Evolutionary conservation across 2,888 invertebrate species (phyloP).

Genomic region (Aphrophora alni): DNA sequence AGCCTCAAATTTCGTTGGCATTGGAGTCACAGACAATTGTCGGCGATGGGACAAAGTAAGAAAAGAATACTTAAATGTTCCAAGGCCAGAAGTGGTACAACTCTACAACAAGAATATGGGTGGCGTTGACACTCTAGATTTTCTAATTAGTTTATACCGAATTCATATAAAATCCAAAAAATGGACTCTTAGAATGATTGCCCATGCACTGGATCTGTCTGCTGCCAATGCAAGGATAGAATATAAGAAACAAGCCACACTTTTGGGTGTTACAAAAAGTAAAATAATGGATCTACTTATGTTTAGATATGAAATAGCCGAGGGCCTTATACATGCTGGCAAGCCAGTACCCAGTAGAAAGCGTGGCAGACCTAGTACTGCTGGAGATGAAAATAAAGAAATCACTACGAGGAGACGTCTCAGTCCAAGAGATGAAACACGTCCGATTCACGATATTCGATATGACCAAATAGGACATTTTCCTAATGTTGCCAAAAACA

Average conservation of each 20-base stretch:
- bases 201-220: slow-evolving; percentile 33
- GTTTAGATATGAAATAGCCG: slow-evolving; percentile 28
- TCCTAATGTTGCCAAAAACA: no score
- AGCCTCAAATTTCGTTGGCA: slow-evolving; percentile 33
- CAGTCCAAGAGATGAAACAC: neutral
- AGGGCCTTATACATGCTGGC: slow-evolving; percentile 23
- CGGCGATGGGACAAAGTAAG: slow-evolving; percentile 35
- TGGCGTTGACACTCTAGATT: slow-evolving; percentile 40
- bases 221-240: slow-evolving; percentile 30
- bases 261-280: slow-evolving; percentile 24
- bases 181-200: slow-evolving; percentile 38
- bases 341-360: slow-evolving; percentile 13
- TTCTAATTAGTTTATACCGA: slow-evolving; percentile 38
- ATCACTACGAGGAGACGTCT: no score
- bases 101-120: slow-evolving; percentile 40
- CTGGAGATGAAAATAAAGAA: neutral
- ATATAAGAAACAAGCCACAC: slow-evolving; percentile 26
- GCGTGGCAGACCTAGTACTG: slow-evolving; percentile 23
- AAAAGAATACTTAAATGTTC: slow-evolving; percentile 24
- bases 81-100: slow-evolving; percentile 33
- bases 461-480: slow-evolving; percentile 12
- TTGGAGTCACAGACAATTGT: slow-evolving; percentile 26
- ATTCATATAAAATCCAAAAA: slow-evolving; percentile 30
- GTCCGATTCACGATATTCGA: neutral
- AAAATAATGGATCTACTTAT: slow-evolving; percentile 33